Percentiles rank a stretch among this genome's conserved stretches.
These are phyloP conservation scores for Cotesia chilonis DNA, from an alignment of 1,140 invertebrate species.

Conservation along the genomic window DNA sequence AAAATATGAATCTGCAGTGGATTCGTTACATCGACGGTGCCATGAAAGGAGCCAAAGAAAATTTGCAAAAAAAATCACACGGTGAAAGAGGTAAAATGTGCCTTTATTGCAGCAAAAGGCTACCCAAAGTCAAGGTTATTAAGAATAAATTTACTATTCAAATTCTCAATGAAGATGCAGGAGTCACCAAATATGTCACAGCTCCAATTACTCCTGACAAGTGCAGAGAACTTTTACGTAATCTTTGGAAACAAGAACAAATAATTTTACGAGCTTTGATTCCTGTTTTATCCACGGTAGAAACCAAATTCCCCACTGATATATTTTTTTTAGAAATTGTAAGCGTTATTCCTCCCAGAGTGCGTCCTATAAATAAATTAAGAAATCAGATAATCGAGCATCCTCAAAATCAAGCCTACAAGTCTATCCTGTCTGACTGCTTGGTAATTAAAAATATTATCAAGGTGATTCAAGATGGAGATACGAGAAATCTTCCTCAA, in stretches of 20 bases:
- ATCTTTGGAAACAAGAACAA: slow-evolving; percentile 81
- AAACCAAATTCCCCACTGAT: slow-evolving; percentile 78
- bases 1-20: slow-evolving; percentile 72
- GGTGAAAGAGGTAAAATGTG: slow-evolving; percentile 68
- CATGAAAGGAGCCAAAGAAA: slow-evolving; percentile 58
- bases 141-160: slow-evolving; percentile 11
- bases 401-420: slow-evolving; percentile 81
- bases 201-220: slow-evolving; percentile 71
- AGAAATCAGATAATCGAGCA: slow-evolving; percentile 80
- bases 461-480: slow-evolving; percentile 68
- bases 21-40: slow-evolving; percentile 70
- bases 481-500: slow-evolving; percentile 58
- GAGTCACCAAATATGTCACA: slow-evolving; percentile 41
- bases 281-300: slow-evolving; percentile 73
- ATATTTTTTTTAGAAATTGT: slow-evolving; percentile 88
- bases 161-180: too few species aligned
- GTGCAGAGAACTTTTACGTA: slow-evolving; percentile 75
- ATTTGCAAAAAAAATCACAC: too few species aligned
- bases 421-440: slow-evolving; percentile 72
- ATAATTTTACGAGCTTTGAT: slow-evolving; percentile 76
- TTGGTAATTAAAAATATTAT: slow-evolving; percentile 73
- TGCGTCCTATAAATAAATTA: slow-evolving; percentile 81
- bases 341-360: slow-evolving; percentile 85
- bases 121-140: slow-evolving; percentile 46
- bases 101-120: slow-evolving; percentile 65